phyloP scores from a whole-genome alignment of 2,888 invertebrate genomes.

The Pollenia griseotomentosa region DNA sequence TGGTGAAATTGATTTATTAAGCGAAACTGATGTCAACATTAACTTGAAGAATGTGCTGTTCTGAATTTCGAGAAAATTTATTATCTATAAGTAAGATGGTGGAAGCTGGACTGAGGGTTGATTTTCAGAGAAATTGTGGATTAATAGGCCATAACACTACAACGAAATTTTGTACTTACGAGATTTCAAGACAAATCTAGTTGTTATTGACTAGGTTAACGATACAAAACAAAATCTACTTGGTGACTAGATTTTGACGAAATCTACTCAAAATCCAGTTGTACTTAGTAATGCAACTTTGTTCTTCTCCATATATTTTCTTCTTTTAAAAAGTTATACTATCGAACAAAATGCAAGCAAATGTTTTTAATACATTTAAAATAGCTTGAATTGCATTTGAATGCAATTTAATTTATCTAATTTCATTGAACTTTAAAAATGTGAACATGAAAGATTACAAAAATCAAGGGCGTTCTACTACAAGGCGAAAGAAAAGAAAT shows the following conservation, averaged over 20 bases:
- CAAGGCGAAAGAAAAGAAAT: constrained; percentile 37
- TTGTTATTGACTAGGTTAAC: no score
- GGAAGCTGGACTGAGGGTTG: constrained; percentile 76
- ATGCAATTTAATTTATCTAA: constrained; percentile 59
- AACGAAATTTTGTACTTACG: no score
- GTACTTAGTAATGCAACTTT: no score
- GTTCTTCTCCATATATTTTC: no score
- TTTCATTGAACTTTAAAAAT: constrained; percentile 69
- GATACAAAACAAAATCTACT: no score
- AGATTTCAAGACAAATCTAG: no score
- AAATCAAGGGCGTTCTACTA: constrained; percentile 42
- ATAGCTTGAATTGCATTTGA: not conserved
- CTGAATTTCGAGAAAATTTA: constrained; percentile 76
- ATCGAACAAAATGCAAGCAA: not conserved
- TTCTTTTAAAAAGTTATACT: no score
- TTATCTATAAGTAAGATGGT: constrained; percentile 77
- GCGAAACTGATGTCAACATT: constrained; percentile 21
- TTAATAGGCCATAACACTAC: no score
- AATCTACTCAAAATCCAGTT: no score
- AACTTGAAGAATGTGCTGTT: constrained; percentile 37
- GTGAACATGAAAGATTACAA: constrained; percentile 55
- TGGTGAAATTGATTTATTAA: not conserved
- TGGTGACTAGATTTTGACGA: no score
- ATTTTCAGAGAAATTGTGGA: constrained; percentile 74
- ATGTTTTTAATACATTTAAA: not conserved